Percentiles rank a stretch among this genome's conserved stretches.
These are phyloP conservation scores for Apodemus sylvaticus DNA, from an alignment of 2,113 vertebrate species.

Conservation along the genomic window DNA sequence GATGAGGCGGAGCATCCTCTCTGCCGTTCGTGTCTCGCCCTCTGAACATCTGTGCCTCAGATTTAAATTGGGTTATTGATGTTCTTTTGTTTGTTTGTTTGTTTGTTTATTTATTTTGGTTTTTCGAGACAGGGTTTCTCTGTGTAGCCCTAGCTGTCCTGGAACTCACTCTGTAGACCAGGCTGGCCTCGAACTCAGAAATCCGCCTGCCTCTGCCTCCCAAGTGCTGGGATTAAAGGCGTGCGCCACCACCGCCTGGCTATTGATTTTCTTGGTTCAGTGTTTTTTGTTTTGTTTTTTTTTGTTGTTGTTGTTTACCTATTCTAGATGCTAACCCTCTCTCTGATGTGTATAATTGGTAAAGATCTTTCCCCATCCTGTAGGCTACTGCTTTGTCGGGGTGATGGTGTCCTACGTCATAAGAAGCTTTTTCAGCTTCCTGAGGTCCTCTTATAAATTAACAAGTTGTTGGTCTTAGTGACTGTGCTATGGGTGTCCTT, in stretches of 20 bases:
- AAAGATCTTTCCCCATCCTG: not conserved
- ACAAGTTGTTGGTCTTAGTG: not conserved
- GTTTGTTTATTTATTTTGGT: not conserved
- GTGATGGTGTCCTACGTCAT: not conserved
- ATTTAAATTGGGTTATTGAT: not conserved
- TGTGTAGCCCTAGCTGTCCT: too few relatives aligned
- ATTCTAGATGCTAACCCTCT: not conserved
- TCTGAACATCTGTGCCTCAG: not conserved
- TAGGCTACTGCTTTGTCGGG: not conserved
- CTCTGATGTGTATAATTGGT: not conserved
- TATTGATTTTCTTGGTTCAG: not conserved
- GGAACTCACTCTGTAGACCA: too few relatives aligned
- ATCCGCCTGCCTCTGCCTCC: too few relatives aligned
- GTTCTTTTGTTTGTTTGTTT: not conserved
- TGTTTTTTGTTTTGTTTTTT: not conserved
- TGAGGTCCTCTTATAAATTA: too few relatives aligned
- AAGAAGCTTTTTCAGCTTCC: not conserved
- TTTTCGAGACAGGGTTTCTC: too few relatives aligned
- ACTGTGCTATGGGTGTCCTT: not conserved
- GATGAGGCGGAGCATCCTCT: not conserved
- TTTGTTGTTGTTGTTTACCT: not conserved
- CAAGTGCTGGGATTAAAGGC: too few relatives aligned
- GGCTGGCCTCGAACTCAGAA: too few relatives aligned
- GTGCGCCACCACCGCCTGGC: too few relatives aligned
- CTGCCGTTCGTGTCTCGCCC: not conserved